A percentile compares a stretch with the other conserved stretches of the same genome.
phyloP scores from a whole-genome alignment of 2,888 invertebrate genomes.

The Exocentrus adspersus region DNA sequence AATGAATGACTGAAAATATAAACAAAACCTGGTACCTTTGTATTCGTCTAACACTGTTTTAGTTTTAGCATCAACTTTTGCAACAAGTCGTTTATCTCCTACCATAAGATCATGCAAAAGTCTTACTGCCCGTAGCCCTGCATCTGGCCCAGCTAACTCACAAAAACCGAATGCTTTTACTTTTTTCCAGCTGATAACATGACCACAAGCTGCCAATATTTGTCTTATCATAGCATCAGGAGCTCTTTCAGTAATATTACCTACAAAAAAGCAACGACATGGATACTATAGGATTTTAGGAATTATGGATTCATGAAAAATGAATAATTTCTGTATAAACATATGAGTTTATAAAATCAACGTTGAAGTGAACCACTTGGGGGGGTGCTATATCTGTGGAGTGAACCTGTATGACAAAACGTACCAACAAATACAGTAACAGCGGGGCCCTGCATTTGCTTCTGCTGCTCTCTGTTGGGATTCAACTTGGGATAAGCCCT shows the following conservation, averaged over 20 bases:
- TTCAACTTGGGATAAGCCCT: conserved; percentile 61
- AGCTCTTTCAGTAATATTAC: conserved; percentile 93
- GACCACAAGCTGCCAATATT: conserved; percentile 92
- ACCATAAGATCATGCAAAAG: conserved; percentile 92
- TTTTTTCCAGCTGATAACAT: conserved; percentile 96
- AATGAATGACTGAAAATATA: too few species aligned
- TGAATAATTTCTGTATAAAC: too few species aligned
- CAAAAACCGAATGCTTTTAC: conserved; percentile 98
- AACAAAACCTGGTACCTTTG: conserved; percentile 70
- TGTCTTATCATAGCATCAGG: conserved; percentile 95
- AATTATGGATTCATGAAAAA: too few species aligned
- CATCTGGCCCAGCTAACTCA: conserved; percentile 95
- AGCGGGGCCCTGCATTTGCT: conserved; percentile 77
- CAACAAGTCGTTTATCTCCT: conserved; percentile 92
- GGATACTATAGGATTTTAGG: too few species aligned
- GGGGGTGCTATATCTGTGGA: neutral
- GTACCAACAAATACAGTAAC: conserved; percentile 97
- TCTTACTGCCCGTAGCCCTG: conserved; percentile 92
- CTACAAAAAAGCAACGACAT: conserved; percentile 62
- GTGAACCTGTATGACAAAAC: conserved; percentile 27
- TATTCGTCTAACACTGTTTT: conserved; percentile 93
- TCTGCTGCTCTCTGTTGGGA: conserved; percentile 60
- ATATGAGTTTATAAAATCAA: too few species aligned
- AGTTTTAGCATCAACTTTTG: conserved; percentile 97
- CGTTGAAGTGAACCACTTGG: too few species aligned